Evolutionary conservation across 1,140 invertebrate genomes (phyloP), one percentile per base, ranked within the genome.

Genomic region (Aphaenogaster ashmeadi): DNA sequence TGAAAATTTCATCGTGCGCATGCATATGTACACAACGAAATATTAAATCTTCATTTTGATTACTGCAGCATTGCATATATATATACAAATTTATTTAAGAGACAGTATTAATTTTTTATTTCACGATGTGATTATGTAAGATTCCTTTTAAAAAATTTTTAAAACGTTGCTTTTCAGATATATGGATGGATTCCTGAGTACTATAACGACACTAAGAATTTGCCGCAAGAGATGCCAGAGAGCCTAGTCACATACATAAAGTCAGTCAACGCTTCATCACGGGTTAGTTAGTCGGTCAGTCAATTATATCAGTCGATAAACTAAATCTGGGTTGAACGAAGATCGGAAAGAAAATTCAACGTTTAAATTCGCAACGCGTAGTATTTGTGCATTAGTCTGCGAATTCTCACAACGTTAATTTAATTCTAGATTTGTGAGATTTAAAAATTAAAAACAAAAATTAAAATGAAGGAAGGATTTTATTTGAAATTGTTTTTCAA

Each of bases 101-200:
- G 33, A 33, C 7, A 58, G 8, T 75, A 54, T 71, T 44, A 44
- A 71, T n/a, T 33, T 36, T 54, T 36, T 38, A 54, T 54, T 54
- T 1, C 60, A 66, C 4, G 11, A 54, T 38, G 13, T 9, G n/a
- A 66, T 38, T 44, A 15, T 44, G 15, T 62, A 21, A 27, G 1
- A 21, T 33, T 60, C 44, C 18, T 75, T 38, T 54, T 11, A 18
- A 69, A 56, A 56, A 79, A 27, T 72, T 84, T 83, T 80, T n/a
- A 9, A 66, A 66, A 72, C 7, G 1, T 56, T 75, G 44, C 41
- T 86, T 94, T 92, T 47, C 86, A 96, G 96, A 97, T 97, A 94
- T 97, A 95, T 83, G 97, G 97, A 87, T 99, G 98, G 97, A 91
- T 96, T 79, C 98, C 98, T 0, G 96, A 98, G 7, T 97, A 96